Conservation (phyloP, 2,888 invertebrate genomes). For the Alcis repandata region DNA sequence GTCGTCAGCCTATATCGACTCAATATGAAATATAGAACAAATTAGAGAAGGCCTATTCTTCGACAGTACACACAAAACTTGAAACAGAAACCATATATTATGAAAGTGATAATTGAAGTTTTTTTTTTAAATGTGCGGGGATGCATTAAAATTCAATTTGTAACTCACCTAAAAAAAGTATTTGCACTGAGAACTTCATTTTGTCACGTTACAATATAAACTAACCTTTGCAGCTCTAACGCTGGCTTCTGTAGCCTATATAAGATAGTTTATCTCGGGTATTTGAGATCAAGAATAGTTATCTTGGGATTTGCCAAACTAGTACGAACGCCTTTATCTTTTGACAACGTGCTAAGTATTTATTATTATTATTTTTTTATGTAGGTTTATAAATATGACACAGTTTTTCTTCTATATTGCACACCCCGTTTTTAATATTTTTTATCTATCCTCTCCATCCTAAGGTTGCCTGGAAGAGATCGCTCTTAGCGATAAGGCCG, state of each 20-base stretch:
- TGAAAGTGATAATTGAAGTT: not conserved
- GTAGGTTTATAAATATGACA: too few relatives aligned
- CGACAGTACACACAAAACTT: not conserved
- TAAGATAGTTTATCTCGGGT: constrained; percentile 58
- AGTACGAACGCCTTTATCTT: constrained; percentile 40
- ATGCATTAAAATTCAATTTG: not conserved
- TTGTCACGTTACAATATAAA: constrained; percentile 50
- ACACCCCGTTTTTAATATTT: too few relatives aligned
- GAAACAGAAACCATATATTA: not conserved
- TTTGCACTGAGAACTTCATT: constrained; percentile 48
- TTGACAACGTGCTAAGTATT: constrained; percentile 20
- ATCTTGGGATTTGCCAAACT: constrained; percentile 55
- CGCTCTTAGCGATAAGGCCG: too few relatives aligned
- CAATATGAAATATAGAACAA: too few relatives aligned
- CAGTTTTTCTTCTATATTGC: too few relatives aligned
- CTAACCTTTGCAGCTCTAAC: constrained; percentile 45
- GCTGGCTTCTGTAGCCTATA: constrained; percentile 35
- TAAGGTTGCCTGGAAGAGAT: too few relatives aligned
- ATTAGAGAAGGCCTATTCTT: too few relatives aligned
- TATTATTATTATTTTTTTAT: too few relatives aligned
- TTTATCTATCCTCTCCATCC: too few relatives aligned
- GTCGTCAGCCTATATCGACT: too few relatives aligned
- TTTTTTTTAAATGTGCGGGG: not conserved
- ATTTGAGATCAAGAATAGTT: constrained; percentile 58
- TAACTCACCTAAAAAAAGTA: constrained; percentile 56